A percentile compares a stretch with the other conserved stretches of the same genome.
Conservation (phyloP, 1,140 invertebrate genomes). For the Lepeophtheirus salmonis region DNA sequence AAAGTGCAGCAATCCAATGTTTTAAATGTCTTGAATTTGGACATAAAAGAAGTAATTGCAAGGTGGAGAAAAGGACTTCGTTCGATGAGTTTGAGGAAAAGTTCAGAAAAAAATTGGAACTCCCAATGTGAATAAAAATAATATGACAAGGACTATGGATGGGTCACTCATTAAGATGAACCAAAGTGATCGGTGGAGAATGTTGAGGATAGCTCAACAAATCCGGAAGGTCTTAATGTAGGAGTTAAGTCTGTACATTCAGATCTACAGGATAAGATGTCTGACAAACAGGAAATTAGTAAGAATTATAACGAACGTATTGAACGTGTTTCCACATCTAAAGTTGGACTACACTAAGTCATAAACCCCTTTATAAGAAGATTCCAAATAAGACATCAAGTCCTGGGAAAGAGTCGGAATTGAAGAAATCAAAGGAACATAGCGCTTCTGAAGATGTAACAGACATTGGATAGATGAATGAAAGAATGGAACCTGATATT, state of each 20-base stretch:
- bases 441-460: too few species aligned
- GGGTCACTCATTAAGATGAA: not conserved
- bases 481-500: too few species aligned
- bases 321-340: too few species aligned
- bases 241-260: too few species aligned
- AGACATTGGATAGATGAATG: too few species aligned
- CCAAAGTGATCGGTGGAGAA: not conserved
- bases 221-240: not conserved
- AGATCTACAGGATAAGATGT: too few species aligned
- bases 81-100: not conserved
- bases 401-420: too few species aligned
- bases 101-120: not conserved
- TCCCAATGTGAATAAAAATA: not conserved
- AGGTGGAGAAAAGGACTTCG: not conserved
- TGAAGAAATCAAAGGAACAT: too few species aligned
- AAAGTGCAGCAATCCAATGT: not conserved
- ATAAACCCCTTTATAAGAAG: too few species aligned
- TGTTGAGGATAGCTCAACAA: not conserved
- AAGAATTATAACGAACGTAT: not conserved
- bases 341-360: too few species aligned
- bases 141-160: not conserved
- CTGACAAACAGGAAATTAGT: not conserved
- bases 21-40: not conserved
- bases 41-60: not conserved
- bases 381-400: too few species aligned